Evolutionary conservation across 2,888 invertebrate species (phyloP).

Genomic region (Nephrotoma appendiculata): DNA sequence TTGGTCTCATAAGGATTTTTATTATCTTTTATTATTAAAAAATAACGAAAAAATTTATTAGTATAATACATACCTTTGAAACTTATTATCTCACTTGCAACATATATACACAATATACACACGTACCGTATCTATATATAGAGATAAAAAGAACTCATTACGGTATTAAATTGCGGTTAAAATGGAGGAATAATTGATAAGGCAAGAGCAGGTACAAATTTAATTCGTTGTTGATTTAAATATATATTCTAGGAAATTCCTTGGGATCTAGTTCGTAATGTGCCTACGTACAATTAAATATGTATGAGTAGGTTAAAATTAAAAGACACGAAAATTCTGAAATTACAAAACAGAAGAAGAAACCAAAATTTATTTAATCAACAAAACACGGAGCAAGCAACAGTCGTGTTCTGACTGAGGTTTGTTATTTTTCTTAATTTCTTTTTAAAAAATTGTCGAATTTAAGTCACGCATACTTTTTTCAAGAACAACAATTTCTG

Average conservation of each 20-base stretch:
- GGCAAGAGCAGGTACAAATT: background rate
- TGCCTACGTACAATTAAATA: too few species aligned
- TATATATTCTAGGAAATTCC: background rate
- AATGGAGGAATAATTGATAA: background rate
- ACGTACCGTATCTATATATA: background rate
- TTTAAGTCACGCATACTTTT: too few species aligned
- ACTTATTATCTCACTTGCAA: background rate
- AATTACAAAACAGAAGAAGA: too few species aligned
- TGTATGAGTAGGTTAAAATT: too few species aligned
- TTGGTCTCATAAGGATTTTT: background rate
- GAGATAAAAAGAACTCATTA: background rate
- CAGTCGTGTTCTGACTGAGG: too few species aligned
- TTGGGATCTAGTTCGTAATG: background rate
- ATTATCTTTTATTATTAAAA: background rate
- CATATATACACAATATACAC: background rate
- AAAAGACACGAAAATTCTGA: too few species aligned
- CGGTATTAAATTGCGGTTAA: background rate
- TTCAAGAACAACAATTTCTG: too few species aligned
- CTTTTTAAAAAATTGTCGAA: too few species aligned
- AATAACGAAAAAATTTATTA: background rate
- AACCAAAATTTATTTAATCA: too few species aligned
- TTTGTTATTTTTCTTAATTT: too few species aligned
- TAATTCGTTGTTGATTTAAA: background rate
- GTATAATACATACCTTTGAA: background rate
- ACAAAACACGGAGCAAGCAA: too few species aligned